Evolutionary conservation across 2,888 invertebrate genomes (phyloP).

Genomic region (Synergus japonicus): DNA sequence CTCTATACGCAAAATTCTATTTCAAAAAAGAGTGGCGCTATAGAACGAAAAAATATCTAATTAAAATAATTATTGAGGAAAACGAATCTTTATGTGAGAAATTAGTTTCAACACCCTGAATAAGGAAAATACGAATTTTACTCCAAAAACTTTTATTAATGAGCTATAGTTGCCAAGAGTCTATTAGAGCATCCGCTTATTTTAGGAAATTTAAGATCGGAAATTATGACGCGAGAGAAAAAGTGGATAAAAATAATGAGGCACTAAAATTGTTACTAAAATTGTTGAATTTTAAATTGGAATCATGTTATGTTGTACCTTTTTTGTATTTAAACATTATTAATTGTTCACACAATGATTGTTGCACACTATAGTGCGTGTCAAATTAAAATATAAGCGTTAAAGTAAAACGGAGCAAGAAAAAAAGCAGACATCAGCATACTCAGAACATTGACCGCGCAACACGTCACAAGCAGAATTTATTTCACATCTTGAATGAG

Average conservation of each 20-base stretch:
- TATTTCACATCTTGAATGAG: not conserved
- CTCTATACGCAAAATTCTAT: too few relatives aligned
- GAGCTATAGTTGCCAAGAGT: constrained; percentile 51
- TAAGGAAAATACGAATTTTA: constrained; percentile 26
- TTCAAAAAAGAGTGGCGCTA: too few relatives aligned
- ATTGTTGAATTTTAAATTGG: too few relatives aligned
- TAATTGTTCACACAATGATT: too few relatives aligned
- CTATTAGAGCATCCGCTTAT: constrained; percentile 60
- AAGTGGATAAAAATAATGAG: constrained; percentile 67
- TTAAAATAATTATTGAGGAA: too few relatives aligned
- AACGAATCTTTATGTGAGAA: too few relatives aligned
- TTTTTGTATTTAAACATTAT: too few relatives aligned
- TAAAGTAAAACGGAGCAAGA: constrained; percentile 37
- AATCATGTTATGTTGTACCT: too few relatives aligned
- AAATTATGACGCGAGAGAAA: constrained; percentile 57
- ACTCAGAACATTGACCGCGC: constrained; percentile 2
- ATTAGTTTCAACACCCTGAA: not conserved
- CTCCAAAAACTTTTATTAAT: constrained; percentile 34
- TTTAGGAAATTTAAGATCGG: constrained; percentile 64
- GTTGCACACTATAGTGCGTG: too few relatives aligned
- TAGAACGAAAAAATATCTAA: too few relatives aligned
- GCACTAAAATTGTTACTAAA: not conserved
- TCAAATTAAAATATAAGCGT: too few relatives aligned
- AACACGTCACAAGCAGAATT: not conserved
- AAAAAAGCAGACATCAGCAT: constrained; percentile 45